These are phyloP conservation scores for Doryteuthis pealeii DNA, from an alignment of 1,140 invertebrate species.

Conservation along the genomic window DNA sequence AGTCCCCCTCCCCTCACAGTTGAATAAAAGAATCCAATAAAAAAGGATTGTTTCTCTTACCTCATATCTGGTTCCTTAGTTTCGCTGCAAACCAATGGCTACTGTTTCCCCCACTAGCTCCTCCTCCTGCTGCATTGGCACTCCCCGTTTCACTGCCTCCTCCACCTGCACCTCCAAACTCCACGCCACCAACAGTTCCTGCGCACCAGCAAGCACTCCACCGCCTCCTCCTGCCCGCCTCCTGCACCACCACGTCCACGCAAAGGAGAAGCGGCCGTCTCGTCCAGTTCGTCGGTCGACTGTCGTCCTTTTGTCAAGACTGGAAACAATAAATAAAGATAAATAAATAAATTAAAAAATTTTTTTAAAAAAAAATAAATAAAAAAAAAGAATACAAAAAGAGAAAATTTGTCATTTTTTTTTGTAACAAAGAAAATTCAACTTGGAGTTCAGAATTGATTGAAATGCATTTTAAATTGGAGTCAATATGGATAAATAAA, in stretches of 20 bases:
- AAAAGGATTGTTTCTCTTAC: background rate
- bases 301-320: background rate
- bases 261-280: constrained; percentile 30
- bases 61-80: constrained; percentile 10
- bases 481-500: no score
- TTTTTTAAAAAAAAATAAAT: no score
- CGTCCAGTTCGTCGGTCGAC: background rate
- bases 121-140: constrained; percentile 15
- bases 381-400: background rate
- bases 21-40: no score
- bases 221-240: constrained; percentile 24
- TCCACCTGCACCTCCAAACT: constrained; percentile 18
- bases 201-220: constrained; percentile 16
- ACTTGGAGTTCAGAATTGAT: no score
- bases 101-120: background rate
- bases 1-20: no score
- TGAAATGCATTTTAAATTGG: no score
- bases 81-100: constrained; percentile 3
- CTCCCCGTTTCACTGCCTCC: constrained; percentile 27
- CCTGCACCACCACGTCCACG: no score
- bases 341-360: no score
- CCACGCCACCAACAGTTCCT: background rate
- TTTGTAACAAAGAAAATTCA: no score
- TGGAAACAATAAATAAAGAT: background rate
- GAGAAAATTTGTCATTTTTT: no score